Evolutionary conservation across 2,888 invertebrate genomes (phyloP), one percentile per base, ranked within the genome.

Genomic region (Osmoderma eremita): DNA sequence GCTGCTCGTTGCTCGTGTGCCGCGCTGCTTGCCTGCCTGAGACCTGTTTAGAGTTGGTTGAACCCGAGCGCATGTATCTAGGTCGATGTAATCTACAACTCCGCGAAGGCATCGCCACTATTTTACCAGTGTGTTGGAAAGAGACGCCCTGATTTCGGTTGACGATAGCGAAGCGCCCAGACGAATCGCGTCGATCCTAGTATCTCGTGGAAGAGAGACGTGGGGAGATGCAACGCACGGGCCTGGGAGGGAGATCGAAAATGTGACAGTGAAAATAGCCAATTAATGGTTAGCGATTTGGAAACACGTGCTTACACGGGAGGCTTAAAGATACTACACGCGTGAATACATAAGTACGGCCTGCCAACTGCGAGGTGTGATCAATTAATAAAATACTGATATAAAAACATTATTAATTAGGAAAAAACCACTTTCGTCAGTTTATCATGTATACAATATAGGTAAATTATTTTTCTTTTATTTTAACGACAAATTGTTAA

Each of bases 1-100:
- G 39, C 22, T 42, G 24, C 5, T 24, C 24, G 24, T 4, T 42
- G 42, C 22, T 41, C 24, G 56, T 51, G 24, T 24, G 12, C 20
- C 30, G 30, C 1, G 24, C 30, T 30, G 22, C 13, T 41, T 22
- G 41, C 42, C 73, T 70, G 69, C 70, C 69, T 71, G 73, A 75
- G 74, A 78, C 78, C 78, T 75, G 76, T 72, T 75, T 78, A 67
- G 72, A 76, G 78, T 76, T 73, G 73, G 76, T 78, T 78, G 78
- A 78, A 78, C 78, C 71, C 77, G 70, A 66, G 67, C 68, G 69
- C 69, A 70, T 68, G 72, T 75, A 78, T 77, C 75, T 78, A 75
- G 78, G 78, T 75, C 78, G 76, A 71, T 71, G 72, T 69, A 72
- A 72, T 73, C 72, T 69, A 71, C 71, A 69, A 68, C 68, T 69